These are phyloP conservation scores for Tragelaphus strepsiceros DNA, from an alignment of 2,113 vertebrate genomes.

Conservation along the genomic window DNA sequence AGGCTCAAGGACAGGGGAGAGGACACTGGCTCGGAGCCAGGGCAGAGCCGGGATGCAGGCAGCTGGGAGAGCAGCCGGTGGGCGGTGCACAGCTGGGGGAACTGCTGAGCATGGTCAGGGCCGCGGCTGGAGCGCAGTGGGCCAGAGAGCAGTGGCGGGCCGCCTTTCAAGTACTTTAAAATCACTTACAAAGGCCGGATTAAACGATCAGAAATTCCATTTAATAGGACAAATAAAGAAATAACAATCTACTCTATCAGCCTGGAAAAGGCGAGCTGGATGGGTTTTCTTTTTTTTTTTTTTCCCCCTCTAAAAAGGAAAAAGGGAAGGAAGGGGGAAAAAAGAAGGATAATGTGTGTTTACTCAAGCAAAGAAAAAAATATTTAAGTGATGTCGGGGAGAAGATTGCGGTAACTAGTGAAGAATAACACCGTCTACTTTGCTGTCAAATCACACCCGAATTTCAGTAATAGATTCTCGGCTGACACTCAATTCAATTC, in stretches of 20 bases:
- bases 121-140: slow-evolving; percentile 51
- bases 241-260: slow-evolving; percentile 88
- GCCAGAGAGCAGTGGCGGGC: slow-evolving; percentile 67
- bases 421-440: slow-evolving; percentile 94
- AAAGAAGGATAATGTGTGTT: slow-evolving; percentile 94
- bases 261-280: slow-evolving; percentile 79
- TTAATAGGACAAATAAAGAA: slow-evolving; percentile 91
- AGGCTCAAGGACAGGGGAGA: slow-evolving; percentile 35
- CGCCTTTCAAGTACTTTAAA: slow-evolving; percentile 86
- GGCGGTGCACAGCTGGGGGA: slow-evolving; percentile 48
- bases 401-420: slow-evolving; percentile 92
- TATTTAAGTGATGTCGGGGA: slow-evolving; percentile 94
- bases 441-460: slow-evolving; percentile 95
- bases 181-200: slow-evolving; percentile 89
- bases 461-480: slow-evolving; percentile 99
- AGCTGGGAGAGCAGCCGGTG: slow-evolving; percentile 45
- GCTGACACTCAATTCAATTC: slow-evolving; percentile 99
- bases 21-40: slow-evolving; percentile 2
- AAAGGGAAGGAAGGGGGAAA: slow-evolving; percentile 78
- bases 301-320: slow-evolving; percentile 70
- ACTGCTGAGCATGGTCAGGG: slow-evolving; percentile 36
- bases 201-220: slow-evolving; percentile 88
- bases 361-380: slow-evolving; percentile 97
- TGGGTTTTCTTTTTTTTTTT: slow-evolving; percentile 69
- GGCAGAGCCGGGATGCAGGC: neutral